Conservation (phyloP, 2,113 vertebrate genomes). For the Tichodroma muraria region DNA sequence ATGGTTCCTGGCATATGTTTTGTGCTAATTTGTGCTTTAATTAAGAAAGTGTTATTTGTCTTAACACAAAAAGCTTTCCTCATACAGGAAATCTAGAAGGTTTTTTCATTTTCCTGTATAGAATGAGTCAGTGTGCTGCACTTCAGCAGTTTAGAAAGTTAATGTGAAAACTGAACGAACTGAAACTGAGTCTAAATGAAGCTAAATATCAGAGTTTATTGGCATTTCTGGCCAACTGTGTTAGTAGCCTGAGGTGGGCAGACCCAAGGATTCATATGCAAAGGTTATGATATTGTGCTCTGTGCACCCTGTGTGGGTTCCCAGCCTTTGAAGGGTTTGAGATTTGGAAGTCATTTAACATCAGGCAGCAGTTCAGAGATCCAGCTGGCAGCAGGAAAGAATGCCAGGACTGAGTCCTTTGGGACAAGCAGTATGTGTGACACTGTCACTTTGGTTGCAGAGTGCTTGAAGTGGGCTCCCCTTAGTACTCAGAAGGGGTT, state of each 20-base stretch:
- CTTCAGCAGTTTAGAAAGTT: background rate
- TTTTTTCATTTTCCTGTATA: background rate
- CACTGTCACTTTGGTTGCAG: background rate
- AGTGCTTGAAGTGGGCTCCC: background rate
- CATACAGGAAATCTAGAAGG: background rate
- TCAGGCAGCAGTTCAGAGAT: background rate
- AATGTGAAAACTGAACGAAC: background rate
- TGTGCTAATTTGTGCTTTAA: background rate
- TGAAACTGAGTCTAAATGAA: background rate
- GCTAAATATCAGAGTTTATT: background rate
- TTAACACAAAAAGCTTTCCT: background rate
- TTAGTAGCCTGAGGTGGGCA: background rate
- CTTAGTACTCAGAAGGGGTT: background rate
- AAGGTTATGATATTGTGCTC: background rate
- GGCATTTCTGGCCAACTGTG: background rate
- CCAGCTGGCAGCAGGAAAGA: background rate
- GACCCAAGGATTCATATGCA: background rate
- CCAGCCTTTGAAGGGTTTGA: background rate
- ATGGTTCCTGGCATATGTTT: background rate
- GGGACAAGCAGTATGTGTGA: rapidly evolving
- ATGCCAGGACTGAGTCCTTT: background rate
- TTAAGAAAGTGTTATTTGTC: background rate
- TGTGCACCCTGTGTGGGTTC: background rate
- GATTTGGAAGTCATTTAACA: background rate
- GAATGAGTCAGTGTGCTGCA: background rate